Evolutionary conservation across 2,113 vertebrate species (phyloP).

Genomic region (Sterna hirundo): DNA sequence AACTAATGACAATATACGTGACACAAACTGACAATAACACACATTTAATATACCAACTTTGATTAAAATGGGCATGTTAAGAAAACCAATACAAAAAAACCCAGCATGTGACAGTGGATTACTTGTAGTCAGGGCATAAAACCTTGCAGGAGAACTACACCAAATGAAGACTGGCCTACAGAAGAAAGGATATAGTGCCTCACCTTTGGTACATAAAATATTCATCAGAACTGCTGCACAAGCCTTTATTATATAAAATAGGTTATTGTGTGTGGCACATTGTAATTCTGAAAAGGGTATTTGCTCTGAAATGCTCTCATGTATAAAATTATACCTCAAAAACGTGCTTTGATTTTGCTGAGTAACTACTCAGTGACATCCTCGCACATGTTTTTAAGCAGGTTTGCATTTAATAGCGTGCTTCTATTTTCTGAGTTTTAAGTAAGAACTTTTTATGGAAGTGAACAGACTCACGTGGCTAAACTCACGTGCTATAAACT

Average conservation of each 20-base stretch:
- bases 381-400: neutral
- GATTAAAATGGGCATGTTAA: neutral
- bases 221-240: neutral
- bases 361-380: neutral
- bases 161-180: neutral
- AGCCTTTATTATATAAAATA: neutral
- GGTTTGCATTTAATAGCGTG: neutral
- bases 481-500: neutral
- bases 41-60: neutral
- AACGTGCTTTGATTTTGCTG: neutral
- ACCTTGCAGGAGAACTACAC: neutral
- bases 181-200: neutral
- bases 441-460: neutral
- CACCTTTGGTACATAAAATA: accelerated
- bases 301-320: neutral
- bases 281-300: neutral
- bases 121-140: neutral
- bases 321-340: neutral
- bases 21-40: neutral
- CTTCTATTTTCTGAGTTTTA: neutral
- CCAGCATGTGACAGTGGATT: neutral
- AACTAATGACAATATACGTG: neutral
- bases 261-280: accelerated
- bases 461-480: neutral
- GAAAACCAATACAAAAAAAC: neutral